Evolutionary conservation across 2,113 vertebrate genomes (phyloP).

Genomic region (Engraulis encrasicolus): DNA sequence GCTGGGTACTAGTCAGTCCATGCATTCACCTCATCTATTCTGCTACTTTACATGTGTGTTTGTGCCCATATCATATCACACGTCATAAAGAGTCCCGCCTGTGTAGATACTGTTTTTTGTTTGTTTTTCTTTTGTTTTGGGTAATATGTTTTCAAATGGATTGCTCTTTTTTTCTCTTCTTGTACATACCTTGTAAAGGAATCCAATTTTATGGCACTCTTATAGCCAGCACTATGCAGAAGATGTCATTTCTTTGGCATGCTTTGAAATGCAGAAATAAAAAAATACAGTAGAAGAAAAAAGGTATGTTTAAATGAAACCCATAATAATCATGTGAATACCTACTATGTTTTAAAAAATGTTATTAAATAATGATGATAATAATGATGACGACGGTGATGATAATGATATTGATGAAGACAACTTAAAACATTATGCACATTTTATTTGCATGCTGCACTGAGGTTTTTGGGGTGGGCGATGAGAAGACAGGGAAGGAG

Average conservation of each 20-base stretch:
- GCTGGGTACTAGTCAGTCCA: background rate
- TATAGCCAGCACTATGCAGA: slow-evolving; percentile 84
- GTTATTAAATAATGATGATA: slow-evolving; percentile 38
- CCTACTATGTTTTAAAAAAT: slow-evolving; percentile 50
- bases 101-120: slow-evolving; percentile 48
- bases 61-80: background rate
- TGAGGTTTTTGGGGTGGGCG: slow-evolving; percentile 56
- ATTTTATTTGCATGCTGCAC: slow-evolving; percentile 80
- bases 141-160: slow-evolving; percentile 44
- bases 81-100: background rate
- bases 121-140: slow-evolving; percentile 52
- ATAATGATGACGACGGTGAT: slow-evolving; percentile 36
- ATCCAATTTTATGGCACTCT: slow-evolving; percentile 67
- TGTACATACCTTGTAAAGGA: slow-evolving; percentile 76
- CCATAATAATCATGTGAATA: slow-evolving; percentile 64
- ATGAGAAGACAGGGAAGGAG: slow-evolving; percentile 52
- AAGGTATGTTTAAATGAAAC: slow-evolving; percentile 65
- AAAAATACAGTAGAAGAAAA: slow-evolving; percentile 75
- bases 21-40: background rate
- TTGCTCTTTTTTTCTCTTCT: slow-evolving; percentile 46
- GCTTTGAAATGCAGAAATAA: slow-evolving; percentile 82
- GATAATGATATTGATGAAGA: slow-evolving; percentile 46
- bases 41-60: slow-evolving; percentile 4
- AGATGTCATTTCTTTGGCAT: slow-evolving; percentile 76
- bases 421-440: slow-evolving; percentile 69